Conservation (phyloP, 23 tunicate species). For the Trididemnum nubilum region DNA sequence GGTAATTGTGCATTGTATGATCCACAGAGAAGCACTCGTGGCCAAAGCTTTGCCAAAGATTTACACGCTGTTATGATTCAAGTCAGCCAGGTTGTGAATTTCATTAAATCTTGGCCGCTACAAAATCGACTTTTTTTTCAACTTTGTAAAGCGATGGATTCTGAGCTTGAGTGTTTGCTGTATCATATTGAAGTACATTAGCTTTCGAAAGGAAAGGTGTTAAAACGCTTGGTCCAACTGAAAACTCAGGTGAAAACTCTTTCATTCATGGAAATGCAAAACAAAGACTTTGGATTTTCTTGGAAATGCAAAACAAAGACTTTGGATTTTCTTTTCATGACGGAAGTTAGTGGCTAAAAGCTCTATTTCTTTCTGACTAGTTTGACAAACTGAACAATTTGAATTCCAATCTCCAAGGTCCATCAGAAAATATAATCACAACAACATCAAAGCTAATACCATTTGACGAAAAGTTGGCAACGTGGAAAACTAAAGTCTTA, state of each 20-base stretch:
- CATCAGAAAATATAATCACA: slow-evolving; percentile 67
- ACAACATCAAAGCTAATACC: slow-evolving; percentile 61
- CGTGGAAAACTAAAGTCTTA: slow-evolving; percentile 59
- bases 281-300: slow-evolving; percentile 64
- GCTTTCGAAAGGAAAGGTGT: slow-evolving; percentile 71
- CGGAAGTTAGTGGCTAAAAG: slow-evolving; percentile 63
- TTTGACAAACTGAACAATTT: slow-evolving; percentile 67
- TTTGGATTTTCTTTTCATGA: slow-evolving; percentile 61
- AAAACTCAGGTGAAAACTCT: slow-evolving; percentile 65
- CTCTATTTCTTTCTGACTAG: slow-evolving; percentile 73
- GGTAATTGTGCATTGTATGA: slow-evolving; percentile 57
- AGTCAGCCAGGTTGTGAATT: slow-evolving; percentile 51
- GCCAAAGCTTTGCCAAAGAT: slow-evolving; percentile 62
- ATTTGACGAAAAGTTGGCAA: slow-evolving; percentile 60
- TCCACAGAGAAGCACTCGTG: slow-evolving; percentile 65
- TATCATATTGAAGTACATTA: slow-evolving; percentile 53
- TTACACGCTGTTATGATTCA: slow-evolving; percentile 43
- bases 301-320: slow-evolving; percentile 62
- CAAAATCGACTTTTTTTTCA: slow-evolving; percentile 54
- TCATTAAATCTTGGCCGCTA: slow-evolving; percentile 58
- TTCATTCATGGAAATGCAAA: slow-evolving; percentile 57
- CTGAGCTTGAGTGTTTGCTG: slow-evolving; percentile 55
- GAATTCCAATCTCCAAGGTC: slow-evolving; percentile 74
- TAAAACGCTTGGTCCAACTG: slow-evolving; percentile 55
- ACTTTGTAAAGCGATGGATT: slow-evolving; percentile 56